These are phyloP conservation scores for Odontophorus gujanensis DNA, from an alignment of 2,113 vertebrate species.

Conservation along the genomic window DNA sequence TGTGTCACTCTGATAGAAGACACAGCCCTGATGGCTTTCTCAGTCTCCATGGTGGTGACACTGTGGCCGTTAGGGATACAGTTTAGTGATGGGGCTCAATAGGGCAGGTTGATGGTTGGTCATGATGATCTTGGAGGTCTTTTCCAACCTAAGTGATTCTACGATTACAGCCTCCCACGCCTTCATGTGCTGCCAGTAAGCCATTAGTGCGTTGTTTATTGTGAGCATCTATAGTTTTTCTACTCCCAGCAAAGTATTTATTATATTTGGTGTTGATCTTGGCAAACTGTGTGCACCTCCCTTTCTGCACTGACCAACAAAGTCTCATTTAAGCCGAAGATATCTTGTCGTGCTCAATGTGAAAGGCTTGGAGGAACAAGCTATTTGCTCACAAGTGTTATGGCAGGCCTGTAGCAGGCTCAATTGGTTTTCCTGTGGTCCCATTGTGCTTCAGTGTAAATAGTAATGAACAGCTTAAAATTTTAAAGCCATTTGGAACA, in stretches of 20 bases:
- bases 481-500: background rate
- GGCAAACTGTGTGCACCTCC: background rate
- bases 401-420: background rate
- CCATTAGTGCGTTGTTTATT: background rate
- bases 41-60: background rate
- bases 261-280: background rate
- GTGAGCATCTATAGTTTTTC: background rate
- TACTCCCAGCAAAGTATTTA: background rate
- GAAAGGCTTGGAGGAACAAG: background rate
- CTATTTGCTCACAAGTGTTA: background rate
- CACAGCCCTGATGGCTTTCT: background rate
- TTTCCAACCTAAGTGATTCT: background rate
- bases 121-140: background rate
- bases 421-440: background rate
- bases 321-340: background rate
- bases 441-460: background rate
- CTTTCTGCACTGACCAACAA: accelerated
- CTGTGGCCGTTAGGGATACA: background rate
- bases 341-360: background rate
- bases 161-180: background rate
- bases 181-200: background rate
- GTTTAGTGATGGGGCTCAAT: background rate
- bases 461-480: background rate
- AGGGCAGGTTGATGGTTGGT: background rate
- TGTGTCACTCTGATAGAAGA: background rate